These are phyloP conservation scores for Coremacera marginata DNA, from an alignment of 2,888 invertebrate genomes.

Conservation along the genomic window DNA sequence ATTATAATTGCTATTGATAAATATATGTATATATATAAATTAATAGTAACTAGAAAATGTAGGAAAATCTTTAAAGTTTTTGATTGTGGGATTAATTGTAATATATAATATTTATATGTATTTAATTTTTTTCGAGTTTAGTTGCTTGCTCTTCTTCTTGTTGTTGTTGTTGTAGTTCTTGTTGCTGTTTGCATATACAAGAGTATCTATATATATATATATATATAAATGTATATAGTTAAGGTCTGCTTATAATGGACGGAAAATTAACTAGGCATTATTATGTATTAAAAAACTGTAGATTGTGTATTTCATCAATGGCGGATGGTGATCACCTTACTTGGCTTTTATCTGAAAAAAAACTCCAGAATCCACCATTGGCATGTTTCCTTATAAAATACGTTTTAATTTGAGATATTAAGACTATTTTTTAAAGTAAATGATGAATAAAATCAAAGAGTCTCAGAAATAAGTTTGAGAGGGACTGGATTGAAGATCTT, in stretches of 20 bases:
- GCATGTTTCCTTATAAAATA: not conserved
- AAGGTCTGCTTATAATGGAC: conserved; percentile 70
- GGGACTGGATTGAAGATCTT: not conserved
- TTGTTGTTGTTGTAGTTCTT: conserved; percentile 23
- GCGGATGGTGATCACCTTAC: too few species aligned
- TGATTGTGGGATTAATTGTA: conserved; percentile 22
- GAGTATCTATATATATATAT: conserved; percentile 18
- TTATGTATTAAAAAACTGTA: conserved; percentile 44
- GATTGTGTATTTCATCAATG: conserved; percentile 17
- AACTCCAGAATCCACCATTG: too few species aligned
- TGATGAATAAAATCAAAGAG: not conserved
- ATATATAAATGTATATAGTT: conserved; percentile 59
- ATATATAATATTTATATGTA: conserved; percentile 32
- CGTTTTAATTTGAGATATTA: not conserved
- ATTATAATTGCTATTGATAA: conserved; percentile 41
- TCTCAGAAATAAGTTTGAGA: not conserved
- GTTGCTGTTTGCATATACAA: conserved; percentile 25
- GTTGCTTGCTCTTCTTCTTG: conserved; percentile 22
- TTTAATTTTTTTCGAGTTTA: conserved; percentile 6
- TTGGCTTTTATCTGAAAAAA: too few species aligned
- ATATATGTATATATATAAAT: conserved; percentile 18
- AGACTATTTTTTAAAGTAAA: not conserved
- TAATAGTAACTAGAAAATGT: conserved; percentile 37
- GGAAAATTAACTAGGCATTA: conserved; percentile 68
- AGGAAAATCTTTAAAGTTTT: conserved; percentile 30